Evolutionary conservation across 2,113 vertebrate genomes (phyloP).

Genomic region (Phrynocephalus versicolor): DNA sequence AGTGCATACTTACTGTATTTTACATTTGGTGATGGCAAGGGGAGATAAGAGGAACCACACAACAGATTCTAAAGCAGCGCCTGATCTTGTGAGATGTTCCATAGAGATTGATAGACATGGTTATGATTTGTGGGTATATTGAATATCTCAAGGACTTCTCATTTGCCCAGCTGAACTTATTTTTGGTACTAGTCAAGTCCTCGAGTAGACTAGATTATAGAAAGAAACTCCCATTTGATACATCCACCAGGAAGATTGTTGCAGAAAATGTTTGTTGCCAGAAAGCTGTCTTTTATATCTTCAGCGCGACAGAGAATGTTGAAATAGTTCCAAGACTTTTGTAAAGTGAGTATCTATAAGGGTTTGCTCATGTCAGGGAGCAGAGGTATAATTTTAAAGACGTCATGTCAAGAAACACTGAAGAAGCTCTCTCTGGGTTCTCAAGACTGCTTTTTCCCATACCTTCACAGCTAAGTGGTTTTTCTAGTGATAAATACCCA

Average conservation of each 20-base stretch:
- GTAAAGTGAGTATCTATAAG: background rate
- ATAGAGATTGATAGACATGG: background rate
- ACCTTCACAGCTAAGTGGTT: background rate
- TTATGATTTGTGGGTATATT: background rate
- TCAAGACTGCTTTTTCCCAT: background rate
- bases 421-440: constrained; percentile 2
- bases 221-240: no score
- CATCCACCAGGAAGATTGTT: no score
- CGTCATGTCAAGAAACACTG: background rate
- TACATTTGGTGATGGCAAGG: background rate
- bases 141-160: background rate
- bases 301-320: background rate
- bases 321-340: background rate
- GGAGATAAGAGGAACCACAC: background rate
- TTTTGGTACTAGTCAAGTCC: background rate
- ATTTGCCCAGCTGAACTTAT: background rate
- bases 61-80: background rate
- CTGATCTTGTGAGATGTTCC: background rate
- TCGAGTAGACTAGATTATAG: background rate
- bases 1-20: background rate
- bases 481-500: background rate
- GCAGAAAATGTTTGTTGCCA: background rate
- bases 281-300: background rate
- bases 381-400: constrained; percentile 13
- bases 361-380: background rate